Evolutionary conservation across 2,113 vertebrate genomes (phyloP), one percentile per base, ranked within the genome.

Genomic region (Halichoeres trimaculatus): DNA sequence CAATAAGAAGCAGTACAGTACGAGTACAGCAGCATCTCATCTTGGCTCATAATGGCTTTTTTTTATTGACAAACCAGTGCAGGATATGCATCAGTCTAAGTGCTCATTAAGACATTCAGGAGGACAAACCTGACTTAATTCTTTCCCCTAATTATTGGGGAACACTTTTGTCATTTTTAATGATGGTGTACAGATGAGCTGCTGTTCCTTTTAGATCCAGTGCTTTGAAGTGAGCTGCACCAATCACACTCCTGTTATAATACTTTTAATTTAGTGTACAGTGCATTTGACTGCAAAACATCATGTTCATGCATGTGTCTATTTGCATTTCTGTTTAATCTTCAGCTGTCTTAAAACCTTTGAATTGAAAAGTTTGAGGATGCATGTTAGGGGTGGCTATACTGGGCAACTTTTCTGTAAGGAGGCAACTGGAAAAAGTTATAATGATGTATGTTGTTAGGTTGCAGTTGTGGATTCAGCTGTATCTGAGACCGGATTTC

Each of bases 81-180:
- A 30, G 68, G 60, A 80, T 69, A 78, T 80, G 72, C 13, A 80
- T 71, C 38, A 19, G 22, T 40, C 0, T 66, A 71, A 60, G 61
- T 61, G 67, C 65, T 80, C 59, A 63, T 60, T 54, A 45, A 67
- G 58, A 72, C 6, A 66, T 60, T 35, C 30, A 41, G 11, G 53
- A 57, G 70, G 71, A 72, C 0, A 38, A 70, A 14, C 54, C 34
- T 45, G 40, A 65, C 69, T 64, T 12, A 10, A n/a, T 66, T 30
- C 24, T 3, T 48, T 45, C 30, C 51, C 23, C n/a, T 58, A 14
- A 53, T 68, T 54, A 67, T 53, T 51, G 20, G 10, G 4, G 54
- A 36, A 56, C 22, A 50, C 5, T 61, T 43, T 10, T 35, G 35
- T 36, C 11, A 61, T 66, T 47, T 66, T 26, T 19, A 71, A 79